phyloP scores from a whole-genome alignment of 2,797 vertebrate species.

The Halcyon chelicuti region DNA sequence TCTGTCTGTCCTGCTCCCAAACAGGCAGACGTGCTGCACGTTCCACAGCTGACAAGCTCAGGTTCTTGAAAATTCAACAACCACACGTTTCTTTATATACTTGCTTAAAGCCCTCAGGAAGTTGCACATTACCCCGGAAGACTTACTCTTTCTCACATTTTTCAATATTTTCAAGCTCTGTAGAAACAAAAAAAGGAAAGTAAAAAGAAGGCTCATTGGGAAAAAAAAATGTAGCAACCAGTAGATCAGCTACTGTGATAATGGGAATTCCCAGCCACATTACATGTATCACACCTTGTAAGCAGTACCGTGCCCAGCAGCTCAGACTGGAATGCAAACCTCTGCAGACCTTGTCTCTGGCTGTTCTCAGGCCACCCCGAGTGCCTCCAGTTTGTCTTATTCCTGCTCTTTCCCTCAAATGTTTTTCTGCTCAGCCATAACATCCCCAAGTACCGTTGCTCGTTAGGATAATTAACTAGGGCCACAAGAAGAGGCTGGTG shows the following conservation, averaged over 20 bases:
- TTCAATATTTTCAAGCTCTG: slow-evolving; percentile 83
- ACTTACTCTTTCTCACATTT: slow-evolving; percentile 84
- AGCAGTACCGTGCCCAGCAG: background rate
- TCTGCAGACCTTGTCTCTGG: background rate
- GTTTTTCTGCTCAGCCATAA: background rate
- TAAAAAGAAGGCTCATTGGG: background rate
- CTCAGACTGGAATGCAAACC: background rate
- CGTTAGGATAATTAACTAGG: background rate
- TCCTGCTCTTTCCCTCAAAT: background rate
- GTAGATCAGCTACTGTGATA: background rate
- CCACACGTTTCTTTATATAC: background rate
- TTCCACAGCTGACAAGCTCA: background rate
- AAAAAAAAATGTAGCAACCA: background rate
- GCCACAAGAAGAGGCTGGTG: background rate
- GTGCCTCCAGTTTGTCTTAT: background rate
- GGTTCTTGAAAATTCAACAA: background rate
- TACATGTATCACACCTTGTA: rapidly evolving
- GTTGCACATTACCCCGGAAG: background rate
- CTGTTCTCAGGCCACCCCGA: background rate
- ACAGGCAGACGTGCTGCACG: rapidly evolving
- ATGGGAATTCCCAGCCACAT: background rate
- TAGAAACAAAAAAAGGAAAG: background rate
- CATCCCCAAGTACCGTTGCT: background rate
- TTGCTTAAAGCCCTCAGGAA: background rate
- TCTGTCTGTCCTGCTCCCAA: rapidly evolving